Evolutionary conservation across 2,888 invertebrate genomes (phyloP).

Genomic region (Tenthredo notha): DNA sequence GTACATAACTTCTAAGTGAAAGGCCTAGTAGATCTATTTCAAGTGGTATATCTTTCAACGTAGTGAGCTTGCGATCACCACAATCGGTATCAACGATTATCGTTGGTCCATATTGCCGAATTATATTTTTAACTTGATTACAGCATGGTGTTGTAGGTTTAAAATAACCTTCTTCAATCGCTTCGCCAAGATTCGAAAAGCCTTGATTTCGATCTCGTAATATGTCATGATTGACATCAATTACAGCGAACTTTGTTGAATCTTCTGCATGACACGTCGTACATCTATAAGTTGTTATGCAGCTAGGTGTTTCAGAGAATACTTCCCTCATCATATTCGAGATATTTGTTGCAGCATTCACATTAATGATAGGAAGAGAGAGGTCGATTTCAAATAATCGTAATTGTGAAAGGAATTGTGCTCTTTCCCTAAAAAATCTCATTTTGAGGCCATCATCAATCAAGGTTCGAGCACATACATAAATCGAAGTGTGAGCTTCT

Average conservation of each 20-base stretch:
- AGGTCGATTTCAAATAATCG: not conserved
- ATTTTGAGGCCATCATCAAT: not conserved
- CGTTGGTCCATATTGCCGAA: not conserved
- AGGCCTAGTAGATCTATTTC: not conserved
- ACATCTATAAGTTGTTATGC: not conserved
- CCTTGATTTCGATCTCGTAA: not conserved
- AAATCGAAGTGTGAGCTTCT: not conserved
- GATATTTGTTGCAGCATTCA: constrained; percentile 40
- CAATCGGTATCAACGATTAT: constrained; percentile 6
- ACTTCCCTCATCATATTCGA: constrained; percentile 20
- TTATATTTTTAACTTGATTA: not conserved
- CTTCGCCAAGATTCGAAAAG: not conserved
- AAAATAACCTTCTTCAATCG: not conserved
- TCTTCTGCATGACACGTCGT: not conserved
- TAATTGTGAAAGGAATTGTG: not conserved
- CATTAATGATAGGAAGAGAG: not conserved
- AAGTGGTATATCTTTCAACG: constrained; percentile 8
- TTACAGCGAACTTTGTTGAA: not conserved
- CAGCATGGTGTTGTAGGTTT: not conserved
- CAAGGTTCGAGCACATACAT: constrained; percentile 11
- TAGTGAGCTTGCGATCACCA: constrained; percentile 16
- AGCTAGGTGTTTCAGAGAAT: not conserved
- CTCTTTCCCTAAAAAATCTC: not conserved
- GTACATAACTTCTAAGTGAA: not conserved
- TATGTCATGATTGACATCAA: not conserved